These are phyloP conservation scores for Polydrusus tereticollis DNA, from an alignment of 2,888 invertebrate species.

Conservation along the genomic window DNA sequence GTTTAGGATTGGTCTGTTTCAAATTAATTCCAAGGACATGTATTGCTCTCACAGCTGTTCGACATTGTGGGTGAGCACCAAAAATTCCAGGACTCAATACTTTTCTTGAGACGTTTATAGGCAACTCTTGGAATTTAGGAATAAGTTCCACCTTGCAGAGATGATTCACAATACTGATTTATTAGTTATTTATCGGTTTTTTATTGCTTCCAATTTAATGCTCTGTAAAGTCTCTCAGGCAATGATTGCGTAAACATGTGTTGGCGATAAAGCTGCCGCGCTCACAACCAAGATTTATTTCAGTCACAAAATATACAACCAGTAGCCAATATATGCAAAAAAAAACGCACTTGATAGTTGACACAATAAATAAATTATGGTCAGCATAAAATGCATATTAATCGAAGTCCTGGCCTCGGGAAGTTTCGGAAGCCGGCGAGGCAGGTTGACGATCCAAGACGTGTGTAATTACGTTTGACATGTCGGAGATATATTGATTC, in stretches of 20 bases:
- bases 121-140: no score
- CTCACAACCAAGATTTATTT: background rate
- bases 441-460: conserved; percentile 57
- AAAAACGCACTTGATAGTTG: conserved; percentile 9
- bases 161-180: no score
- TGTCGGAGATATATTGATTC: conserved; percentile 61
- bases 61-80: no score
- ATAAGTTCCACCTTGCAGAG: no score
- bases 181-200: no score
- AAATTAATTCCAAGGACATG: no score
- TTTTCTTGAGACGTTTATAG: no score
- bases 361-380: conserved; percentile 39
- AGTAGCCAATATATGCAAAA: conserved; percentile 14
- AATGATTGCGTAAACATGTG: background rate
- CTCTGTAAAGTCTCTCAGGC: background rate
- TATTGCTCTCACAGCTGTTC: no score
- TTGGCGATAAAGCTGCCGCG: background rate
- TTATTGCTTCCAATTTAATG: no score
- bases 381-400: conserved; percentile 43
- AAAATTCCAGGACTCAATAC: no score
- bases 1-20: no score
- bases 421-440: conserved; percentile 58
- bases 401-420: conserved; percentile 48
- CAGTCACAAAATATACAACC: background rate
- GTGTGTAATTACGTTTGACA: conserved; percentile 60